phyloP scores from a whole-genome alignment of 1,140 invertebrate species.

The Radopholus similis region DNA sequence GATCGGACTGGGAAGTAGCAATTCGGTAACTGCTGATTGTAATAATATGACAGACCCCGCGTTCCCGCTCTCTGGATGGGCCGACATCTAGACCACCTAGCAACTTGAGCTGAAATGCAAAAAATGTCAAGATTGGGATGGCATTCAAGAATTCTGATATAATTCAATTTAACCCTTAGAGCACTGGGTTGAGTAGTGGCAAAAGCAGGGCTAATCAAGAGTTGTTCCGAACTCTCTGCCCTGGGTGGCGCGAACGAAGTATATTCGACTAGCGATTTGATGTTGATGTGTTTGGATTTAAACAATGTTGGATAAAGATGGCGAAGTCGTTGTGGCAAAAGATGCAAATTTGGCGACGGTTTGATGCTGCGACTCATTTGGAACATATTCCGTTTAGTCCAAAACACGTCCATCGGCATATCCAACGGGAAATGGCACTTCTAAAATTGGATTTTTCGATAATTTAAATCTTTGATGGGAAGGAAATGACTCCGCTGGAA shows the following conservation, averaged over 20 bases:
- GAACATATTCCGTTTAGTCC: slow-evolving; percentile 34
- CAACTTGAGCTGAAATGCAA: too few relatives aligned
- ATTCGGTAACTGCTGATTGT: too few relatives aligned
- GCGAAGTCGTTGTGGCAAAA: slow-evolving; percentile 34
- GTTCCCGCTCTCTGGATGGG: too few relatives aligned
- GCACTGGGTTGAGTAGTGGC: not conserved
- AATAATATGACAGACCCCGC: too few relatives aligned
- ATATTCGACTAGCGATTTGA: not conserved
- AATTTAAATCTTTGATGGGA: not conserved
- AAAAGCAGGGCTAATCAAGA: not conserved
- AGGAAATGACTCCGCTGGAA: slow-evolving; percentile 33
- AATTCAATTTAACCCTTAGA: not conserved
- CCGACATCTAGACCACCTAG: too few relatives aligned
- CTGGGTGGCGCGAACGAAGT: not conserved
- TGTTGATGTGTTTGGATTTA: not conserved
- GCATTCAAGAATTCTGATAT: too few relatives aligned
- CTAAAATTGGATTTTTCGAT: slow-evolving; percentile 22
- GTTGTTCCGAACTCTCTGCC: not conserved
- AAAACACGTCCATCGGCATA: slow-evolving; percentile 44
- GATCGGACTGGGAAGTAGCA: too few relatives aligned
- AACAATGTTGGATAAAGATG: slow-evolving; percentile 43
- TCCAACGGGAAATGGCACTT: slow-evolving; percentile 44
- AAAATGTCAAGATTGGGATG: too few relatives aligned
- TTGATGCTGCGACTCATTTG: slow-evolving; percentile 31
- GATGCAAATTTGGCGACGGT: slow-evolving; percentile 42